Conservation (phyloP, 2,888 invertebrate genomes). For the Tinea trinotella region DNA sequence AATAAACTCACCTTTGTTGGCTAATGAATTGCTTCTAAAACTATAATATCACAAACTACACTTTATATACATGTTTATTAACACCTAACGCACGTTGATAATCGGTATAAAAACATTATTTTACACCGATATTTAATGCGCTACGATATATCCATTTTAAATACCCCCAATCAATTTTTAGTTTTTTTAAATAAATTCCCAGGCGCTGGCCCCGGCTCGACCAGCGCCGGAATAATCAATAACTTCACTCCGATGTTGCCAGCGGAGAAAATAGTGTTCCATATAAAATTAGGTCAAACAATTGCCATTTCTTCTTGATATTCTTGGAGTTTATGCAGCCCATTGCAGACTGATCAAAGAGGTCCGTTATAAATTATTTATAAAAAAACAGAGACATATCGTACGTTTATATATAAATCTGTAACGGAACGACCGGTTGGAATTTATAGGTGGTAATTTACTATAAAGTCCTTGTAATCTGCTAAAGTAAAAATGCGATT, state of each 20-base stretch:
- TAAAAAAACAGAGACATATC: no score
- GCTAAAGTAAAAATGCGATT: no score
- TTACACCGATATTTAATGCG: neutral
- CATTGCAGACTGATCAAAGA: no score
- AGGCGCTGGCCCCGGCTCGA: conserved; percentile 12
- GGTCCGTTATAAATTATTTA: no score
- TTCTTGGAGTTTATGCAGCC: no score
- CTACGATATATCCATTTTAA: neutral
- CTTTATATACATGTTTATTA: conserved; percentile 1
- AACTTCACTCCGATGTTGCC: neutral
- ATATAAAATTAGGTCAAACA: neutral
- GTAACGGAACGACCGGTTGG: no score
- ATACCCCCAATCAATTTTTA: neutral
- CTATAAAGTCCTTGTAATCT: no score
- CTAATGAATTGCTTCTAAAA: neutral
- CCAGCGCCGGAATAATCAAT: conserved; percentile 1
- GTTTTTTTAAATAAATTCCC: conserved; percentile 1
- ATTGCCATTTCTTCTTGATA: neutral
- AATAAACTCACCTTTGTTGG: neutral
- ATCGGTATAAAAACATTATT: conserved; percentile 1
- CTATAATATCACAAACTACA: neutral
- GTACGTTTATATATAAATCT: no score
- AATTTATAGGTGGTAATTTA: no score
- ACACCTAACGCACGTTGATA: neutral
- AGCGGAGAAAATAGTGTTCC: neutral